phyloP scores from a whole-genome alignment of 2,888 invertebrate species.

The Noctua pronuba region DNA sequence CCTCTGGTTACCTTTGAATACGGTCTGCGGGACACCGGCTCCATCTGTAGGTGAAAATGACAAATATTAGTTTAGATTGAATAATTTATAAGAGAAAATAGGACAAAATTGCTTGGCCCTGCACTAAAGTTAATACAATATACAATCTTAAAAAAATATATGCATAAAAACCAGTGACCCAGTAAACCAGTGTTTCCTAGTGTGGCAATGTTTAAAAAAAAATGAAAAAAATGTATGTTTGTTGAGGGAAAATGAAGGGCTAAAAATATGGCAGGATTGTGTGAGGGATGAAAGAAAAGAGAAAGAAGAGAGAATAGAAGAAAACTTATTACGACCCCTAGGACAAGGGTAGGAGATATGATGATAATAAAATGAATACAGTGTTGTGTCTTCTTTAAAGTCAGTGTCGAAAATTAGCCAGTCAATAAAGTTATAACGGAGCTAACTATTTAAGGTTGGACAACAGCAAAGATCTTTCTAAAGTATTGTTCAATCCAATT shows the following conservation, averaged over 20 bases:
- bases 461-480: neutral
- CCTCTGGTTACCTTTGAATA: conserved; percentile 98
- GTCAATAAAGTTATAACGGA: neutral
- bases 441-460: neutral
- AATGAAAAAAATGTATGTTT: neutral
- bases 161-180: no score
- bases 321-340: neutral
- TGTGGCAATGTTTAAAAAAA: no score
- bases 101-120: neutral
- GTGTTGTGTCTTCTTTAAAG: neutral
- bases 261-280: neutral
- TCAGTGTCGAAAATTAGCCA: neutral
- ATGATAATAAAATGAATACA: neutral
- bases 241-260: neutral
- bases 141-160: neutral
- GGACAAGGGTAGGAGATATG: neutral
- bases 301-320: neutral
- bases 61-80: neutral
- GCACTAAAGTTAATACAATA: neutral
- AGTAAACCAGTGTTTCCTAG: no score
- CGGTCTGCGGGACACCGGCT: conserved; percentile 96
- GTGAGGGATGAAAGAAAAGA: neutral
- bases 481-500: neutral
- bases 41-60: conserved; percentile 91
- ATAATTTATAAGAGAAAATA: neutral